Conservation (phyloP, 1,140 invertebrate genomes). For the Drosophila parabipectinata region DNA sequence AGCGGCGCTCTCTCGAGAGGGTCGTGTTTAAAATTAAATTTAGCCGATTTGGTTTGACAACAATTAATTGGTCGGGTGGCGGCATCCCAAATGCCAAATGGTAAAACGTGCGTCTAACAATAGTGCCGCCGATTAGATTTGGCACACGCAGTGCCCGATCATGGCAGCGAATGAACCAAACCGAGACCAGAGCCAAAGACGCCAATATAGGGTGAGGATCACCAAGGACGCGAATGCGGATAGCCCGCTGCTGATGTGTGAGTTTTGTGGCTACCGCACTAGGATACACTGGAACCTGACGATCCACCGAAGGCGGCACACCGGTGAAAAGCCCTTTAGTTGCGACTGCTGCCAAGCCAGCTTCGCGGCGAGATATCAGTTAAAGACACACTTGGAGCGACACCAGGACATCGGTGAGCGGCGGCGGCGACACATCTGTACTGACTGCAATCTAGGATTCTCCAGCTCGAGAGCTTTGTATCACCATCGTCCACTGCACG, state of each 20-base stretch:
- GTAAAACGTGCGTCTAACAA: slow-evolving; percentile 55
- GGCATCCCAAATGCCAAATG: slow-evolving; percentile 35
- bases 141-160: slow-evolving; percentile 45
- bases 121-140: slow-evolving; percentile 75
- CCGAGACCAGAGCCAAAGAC: not conserved
- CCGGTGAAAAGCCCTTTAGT: slow-evolving; percentile 89
- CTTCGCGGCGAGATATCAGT: slow-evolving; percentile 86
- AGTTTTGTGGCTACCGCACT: slow-evolving; percentile 65
- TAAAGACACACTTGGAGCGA: slow-evolving; percentile 48
- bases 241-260: slow-evolving; percentile 58
- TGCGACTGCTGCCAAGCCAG: slow-evolving; percentile 88
- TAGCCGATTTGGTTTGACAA: slow-evolving; percentile 61
- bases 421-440: slow-evolving; percentile 41
- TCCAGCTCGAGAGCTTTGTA: slow-evolving; percentile 59
- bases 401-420: slow-evolving; percentile 44
- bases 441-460: slow-evolving; percentile 63
- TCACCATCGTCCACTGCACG: slow-evolving; percentile 92
- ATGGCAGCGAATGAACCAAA: slow-evolving; percentile 35
- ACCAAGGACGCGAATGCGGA: slow-evolving; percentile 1
- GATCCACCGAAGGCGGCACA: slow-evolving; percentile 89
- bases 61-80: slow-evolving; percentile 58
- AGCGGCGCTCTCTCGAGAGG: not conserved
- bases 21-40: slow-evolving; percentile 67
- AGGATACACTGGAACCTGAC: slow-evolving; percentile 54
- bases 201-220: not conserved